Percentiles rank a stretch among this genome's conserved stretches.
phyloP scores from a whole-genome alignment of 2,797 vertebrate species.

The Enteromius treurensis region DNA sequence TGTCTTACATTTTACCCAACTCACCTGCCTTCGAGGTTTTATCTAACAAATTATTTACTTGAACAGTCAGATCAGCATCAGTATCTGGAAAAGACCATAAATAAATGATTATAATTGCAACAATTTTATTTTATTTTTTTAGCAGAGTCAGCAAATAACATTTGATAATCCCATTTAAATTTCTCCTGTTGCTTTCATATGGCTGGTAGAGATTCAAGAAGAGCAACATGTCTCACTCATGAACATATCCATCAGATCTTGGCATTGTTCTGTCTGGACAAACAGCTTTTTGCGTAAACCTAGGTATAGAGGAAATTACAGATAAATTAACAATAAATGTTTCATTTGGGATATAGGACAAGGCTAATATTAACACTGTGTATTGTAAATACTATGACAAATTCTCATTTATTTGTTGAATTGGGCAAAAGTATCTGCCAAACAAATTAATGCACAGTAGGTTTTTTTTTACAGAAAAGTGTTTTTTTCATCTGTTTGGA shows the following conservation, averaged over 20 bases:
- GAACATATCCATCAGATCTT: not conserved
- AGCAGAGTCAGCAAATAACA: not conserved
- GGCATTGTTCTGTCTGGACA: not conserved
- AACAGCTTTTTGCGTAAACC: conserved; percentile 48
- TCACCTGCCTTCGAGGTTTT: conserved; percentile 7
- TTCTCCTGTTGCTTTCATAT: not conserved
- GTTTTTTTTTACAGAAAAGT: not conserved
- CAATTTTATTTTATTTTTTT: not conserved
- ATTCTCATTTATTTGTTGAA: not conserved
- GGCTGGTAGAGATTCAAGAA: not conserved
- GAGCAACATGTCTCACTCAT: conserved; percentile 1
- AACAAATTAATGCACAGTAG: not conserved
- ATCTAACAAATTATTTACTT: not conserved
- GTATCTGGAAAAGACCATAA: not conserved
- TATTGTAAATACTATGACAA: not conserved
- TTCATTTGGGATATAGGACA: not conserved
- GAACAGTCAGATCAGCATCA: not conserved
- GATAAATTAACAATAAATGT: not conserved
- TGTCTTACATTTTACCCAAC: not conserved
- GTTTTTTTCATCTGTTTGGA: not conserved
- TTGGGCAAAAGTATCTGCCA: not conserved
- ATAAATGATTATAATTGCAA: not conserved
- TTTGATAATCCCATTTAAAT: not conserved
- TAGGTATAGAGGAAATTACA: conserved; percentile 25
- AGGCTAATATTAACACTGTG: not conserved